Evolutionary conservation across 1,140 invertebrate genomes (phyloP).

Genomic region (Drosophila pseudoananassae): DNA sequence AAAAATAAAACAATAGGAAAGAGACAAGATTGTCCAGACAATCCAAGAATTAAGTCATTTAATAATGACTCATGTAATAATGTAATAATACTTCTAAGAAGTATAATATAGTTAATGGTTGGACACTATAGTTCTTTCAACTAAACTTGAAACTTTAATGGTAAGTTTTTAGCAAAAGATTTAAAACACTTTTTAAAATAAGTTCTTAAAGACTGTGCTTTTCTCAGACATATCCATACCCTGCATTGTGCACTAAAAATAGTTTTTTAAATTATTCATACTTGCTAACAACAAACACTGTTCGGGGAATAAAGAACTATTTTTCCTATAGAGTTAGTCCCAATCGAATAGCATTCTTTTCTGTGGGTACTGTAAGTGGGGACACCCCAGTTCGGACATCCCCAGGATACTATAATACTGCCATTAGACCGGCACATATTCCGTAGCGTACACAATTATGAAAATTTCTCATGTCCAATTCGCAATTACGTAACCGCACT

Average conservation of each 20-base stretch:
- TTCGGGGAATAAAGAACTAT: constrained; percentile 41
- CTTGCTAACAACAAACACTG: constrained; percentile 49
- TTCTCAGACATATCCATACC: constrained; percentile 31
- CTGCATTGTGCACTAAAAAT: constrained; percentile 66
- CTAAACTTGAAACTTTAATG: too few species aligned
- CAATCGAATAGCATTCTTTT: constrained; percentile 3
- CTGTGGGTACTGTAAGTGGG: neutral
- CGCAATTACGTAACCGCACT: constrained; percentile 73
- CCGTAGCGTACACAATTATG: constrained; percentile 59
- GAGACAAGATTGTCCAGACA: neutral
- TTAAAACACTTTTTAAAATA: neutral
- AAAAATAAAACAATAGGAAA: too few species aligned
- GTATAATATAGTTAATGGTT: too few species aligned
- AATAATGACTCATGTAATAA: too few species aligned
- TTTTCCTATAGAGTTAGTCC: constrained; percentile 9
- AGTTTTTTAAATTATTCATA: constrained; percentile 78
- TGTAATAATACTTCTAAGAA: too few species aligned
- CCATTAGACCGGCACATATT: constrained; percentile 42
- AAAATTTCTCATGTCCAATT: constrained; percentile 41
- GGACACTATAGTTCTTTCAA: too few species aligned
- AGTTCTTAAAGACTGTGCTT: neutral
- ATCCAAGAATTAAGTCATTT: too few species aligned
- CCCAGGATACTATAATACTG: constrained; percentile 24
- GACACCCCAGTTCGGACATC: constrained; percentile 13
- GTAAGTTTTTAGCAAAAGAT: neutral